Evolutionary conservation across 1,140 invertebrate species (phyloP).

Genomic region (Papilio helenus): DNA sequence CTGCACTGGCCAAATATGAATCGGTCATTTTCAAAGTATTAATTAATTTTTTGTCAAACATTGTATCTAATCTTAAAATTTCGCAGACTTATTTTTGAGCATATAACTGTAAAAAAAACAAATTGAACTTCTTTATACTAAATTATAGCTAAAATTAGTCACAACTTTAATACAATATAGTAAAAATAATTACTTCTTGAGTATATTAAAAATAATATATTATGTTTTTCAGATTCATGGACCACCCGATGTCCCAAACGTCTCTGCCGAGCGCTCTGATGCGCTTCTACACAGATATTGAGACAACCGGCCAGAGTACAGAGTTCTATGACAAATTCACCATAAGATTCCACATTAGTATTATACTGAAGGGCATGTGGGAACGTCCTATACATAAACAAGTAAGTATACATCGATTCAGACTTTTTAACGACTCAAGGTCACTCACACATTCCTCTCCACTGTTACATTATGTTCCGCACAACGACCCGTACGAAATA

Average conservation of each 20-base stretch:
- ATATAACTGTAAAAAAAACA: too few species aligned
- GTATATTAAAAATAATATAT: neutral
- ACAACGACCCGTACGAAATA: too few species aligned
- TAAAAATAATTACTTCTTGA: neutral
- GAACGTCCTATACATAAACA: conserved; percentile 85
- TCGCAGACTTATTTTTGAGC: too few species aligned
- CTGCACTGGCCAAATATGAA: too few species aligned
- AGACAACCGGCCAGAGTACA: conserved; percentile 97
- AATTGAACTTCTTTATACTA: too few species aligned
- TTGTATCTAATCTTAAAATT: too few species aligned
- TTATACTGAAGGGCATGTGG: conserved; percentile 96
- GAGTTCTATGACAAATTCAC: conserved; percentile 99
- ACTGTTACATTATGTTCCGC: too few species aligned
- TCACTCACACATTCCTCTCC: too few species aligned
- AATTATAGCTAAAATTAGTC: neutral
- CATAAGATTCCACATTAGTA: conserved; percentile 97
- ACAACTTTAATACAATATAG: too few species aligned
- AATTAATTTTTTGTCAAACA: too few species aligned
- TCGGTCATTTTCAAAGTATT: too few species aligned
- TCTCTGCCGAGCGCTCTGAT: conserved; percentile 94
- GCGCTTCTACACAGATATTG: conserved; percentile 99
- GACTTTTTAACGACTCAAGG: too few species aligned
- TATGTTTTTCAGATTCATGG: conserved; percentile 82
- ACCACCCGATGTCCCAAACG: conserved; percentile 92
- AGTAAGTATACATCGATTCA: conserved; percentile 44